These are phyloP conservation scores for Metaphire vulgaris DNA, from an alignment of 1,140 invertebrate genomes.

Conservation along the genomic window DNA sequence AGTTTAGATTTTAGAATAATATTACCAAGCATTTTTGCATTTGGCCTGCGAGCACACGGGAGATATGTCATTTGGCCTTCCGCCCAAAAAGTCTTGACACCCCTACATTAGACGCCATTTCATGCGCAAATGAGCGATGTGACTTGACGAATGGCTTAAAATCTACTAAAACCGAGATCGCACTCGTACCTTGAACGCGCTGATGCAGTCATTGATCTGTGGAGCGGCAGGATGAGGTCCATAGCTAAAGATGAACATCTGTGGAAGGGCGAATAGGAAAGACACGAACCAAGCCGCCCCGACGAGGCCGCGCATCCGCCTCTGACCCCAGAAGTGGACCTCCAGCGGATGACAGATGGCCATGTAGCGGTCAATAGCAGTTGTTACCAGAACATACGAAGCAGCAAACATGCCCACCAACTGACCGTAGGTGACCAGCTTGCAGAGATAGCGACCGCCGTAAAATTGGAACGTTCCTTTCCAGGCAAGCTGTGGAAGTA, in stretches of 20 bases:
- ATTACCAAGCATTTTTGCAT: too few relatives aligned
- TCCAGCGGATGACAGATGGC: slow-evolving; percentile 66
- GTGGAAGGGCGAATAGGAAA: slow-evolving; percentile 59
- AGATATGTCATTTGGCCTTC: too few relatives aligned
- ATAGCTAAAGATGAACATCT: slow-evolving; percentile 54
- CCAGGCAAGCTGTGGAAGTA: slow-evolving; percentile 67
- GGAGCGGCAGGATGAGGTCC: slow-evolving; percentile 9
- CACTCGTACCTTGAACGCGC: too few relatives aligned
- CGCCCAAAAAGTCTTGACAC: too few relatives aligned
- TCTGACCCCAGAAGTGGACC: slow-evolving; percentile 37
- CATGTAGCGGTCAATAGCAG: slow-evolving; percentile 88
- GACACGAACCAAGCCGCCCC: slow-evolving; percentile 59
- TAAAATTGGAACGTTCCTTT: slow-evolving; percentile 61
- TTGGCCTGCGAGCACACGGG: too few relatives aligned
- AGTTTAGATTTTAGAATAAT: too few relatives aligned
- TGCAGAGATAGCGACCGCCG: slow-evolving; percentile 61
- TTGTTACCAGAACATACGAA: slow-evolving; percentile 85
- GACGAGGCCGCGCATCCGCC: slow-evolving; percentile 45
- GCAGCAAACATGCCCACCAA: slow-evolving; percentile 84
- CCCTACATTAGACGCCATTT: too few relatives aligned
- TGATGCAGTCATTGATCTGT: too few relatives aligned
- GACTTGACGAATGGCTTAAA: too few relatives aligned
- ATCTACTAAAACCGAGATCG: too few relatives aligned
- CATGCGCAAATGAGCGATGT: too few relatives aligned
- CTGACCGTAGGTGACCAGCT: slow-evolving; percentile 34